Percentiles rank a stretch among this genome's conserved stretches.
Evolutionary conservation across 1,140 invertebrate genomes (phyloP).

Genomic region (Drosophila grimshawi): DNA sequence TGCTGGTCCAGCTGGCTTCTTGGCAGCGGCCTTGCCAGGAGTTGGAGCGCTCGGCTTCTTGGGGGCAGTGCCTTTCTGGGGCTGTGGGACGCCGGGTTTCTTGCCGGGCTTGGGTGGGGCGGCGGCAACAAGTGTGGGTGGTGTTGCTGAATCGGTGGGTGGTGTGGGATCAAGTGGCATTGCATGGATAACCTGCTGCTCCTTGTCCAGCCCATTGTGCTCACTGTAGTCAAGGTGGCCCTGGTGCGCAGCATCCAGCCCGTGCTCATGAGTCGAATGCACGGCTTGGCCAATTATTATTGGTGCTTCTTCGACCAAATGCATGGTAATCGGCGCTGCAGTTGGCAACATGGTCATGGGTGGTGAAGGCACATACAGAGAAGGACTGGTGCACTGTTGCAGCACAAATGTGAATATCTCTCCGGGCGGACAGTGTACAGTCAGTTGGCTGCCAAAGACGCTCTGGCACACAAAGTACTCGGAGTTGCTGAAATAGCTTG

Average conservation of each 20-base stretch:
- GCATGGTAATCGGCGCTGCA: slow-evolving; percentile 52
- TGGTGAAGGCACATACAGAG: slow-evolving; percentile 70
- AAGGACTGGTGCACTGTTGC: slow-evolving; percentile 65
- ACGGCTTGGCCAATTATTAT: slow-evolving; percentile 41
- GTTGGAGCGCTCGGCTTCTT: slow-evolving; percentile 46
- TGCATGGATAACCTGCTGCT: slow-evolving; percentile 13
- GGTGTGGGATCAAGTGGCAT: slow-evolving; percentile 45
- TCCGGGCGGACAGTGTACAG: slow-evolving; percentile 63
- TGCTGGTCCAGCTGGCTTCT: slow-evolving; percentile 41
- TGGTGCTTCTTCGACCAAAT: slow-evolving; percentile 49
- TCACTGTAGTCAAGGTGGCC: neutral
- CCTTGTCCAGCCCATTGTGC: slow-evolving; percentile 34
- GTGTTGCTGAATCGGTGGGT: slow-evolving; percentile 60
- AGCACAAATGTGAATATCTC: slow-evolving; percentile 81
- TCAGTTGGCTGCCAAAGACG: slow-evolving; percentile 58
- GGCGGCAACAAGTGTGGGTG: slow-evolving; percentile 49
- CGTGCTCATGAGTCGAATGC: slow-evolving; percentile 4
- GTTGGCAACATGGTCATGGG: slow-evolving; percentile 61
- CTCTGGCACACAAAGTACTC: slow-evolving; percentile 73
- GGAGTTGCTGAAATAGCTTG: slow-evolving; percentile 77
- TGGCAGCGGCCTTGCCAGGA: slow-evolving; percentile 40
- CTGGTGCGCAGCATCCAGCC: slow-evolving; percentile 9
- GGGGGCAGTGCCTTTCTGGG: slow-evolving; percentile 28
- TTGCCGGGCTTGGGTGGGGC: slow-evolving; percentile 47
- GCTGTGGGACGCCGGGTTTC: slow-evolving; percentile 19